phyloP scores from a whole-genome alignment of 2,888 invertebrate species.

The Mechanitis mazaeus region DNA sequence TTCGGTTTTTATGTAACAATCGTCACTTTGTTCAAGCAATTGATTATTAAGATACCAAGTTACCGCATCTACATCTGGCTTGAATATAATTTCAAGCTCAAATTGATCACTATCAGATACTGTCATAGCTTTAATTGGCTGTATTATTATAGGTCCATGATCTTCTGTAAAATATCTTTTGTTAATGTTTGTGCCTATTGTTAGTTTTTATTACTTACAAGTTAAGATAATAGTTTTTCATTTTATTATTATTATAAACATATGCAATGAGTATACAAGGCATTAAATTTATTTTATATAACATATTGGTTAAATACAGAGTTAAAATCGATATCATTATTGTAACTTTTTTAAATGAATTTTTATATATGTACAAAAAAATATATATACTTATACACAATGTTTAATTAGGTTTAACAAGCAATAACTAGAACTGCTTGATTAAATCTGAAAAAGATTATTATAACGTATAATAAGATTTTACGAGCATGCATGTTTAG shows the following conservation, averaged over 20 bases:
- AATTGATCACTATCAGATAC: constrained; percentile 83
- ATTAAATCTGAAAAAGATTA: too few relatives aligned
- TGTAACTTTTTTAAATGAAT: too few relatives aligned
- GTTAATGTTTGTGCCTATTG: constrained; percentile 30
- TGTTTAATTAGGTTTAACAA: too few relatives aligned
- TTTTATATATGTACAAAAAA: too few relatives aligned
- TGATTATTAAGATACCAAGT: constrained; percentile 92
- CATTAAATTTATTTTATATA: not conserved
- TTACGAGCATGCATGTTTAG: too few relatives aligned
- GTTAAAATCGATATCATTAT: not conserved
- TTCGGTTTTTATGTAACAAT: constrained; percentile 76
- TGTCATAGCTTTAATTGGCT: constrained; percentile 85
- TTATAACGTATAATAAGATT: too few relatives aligned
- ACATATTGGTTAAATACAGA: not conserved
- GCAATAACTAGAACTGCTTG: too few relatives aligned
- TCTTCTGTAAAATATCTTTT: constrained; percentile 64
- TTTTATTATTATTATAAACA: not conserved
- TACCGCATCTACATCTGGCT: constrained; percentile 84
- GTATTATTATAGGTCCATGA: constrained; percentile 79
- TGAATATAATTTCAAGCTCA: constrained; percentile 82
- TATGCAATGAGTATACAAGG: not conserved
- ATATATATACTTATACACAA: too few relatives aligned
- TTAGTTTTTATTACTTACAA: constrained; percentile 22
- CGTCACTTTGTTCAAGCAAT: constrained; percentile 80
- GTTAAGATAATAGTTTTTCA: not conserved